Conservation (phyloP, 2,113 vertebrate species). For the Cettia cetti region DNA sequence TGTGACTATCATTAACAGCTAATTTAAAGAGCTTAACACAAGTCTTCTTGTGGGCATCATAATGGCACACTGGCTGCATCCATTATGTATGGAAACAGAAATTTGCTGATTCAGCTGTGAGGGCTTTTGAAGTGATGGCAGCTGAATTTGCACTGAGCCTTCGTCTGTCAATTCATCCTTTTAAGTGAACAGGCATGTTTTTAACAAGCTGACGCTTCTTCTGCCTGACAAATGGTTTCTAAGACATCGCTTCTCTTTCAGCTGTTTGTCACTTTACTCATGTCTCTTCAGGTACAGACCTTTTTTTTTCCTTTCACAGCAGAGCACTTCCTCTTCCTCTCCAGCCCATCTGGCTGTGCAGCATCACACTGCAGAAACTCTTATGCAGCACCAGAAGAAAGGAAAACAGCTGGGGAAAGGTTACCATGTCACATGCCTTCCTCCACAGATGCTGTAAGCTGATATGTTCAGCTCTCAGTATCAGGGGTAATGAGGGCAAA, state of each 20-base stretch:
- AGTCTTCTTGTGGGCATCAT: not conserved
- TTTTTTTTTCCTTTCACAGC: not conserved
- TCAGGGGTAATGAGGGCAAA: not conserved
- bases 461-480: not conserved
- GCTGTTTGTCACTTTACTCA: constrained; percentile 8
- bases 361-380: constrained; percentile 12
- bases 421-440: not conserved
- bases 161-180: constrained; percentile 28
- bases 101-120: constrained; percentile 32
- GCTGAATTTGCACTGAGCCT: not conserved
- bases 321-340: not conserved
- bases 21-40: not conserved
- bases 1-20: not conserved
- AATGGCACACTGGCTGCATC: not conserved
- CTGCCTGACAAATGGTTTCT: constrained; percentile 22
- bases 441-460: not conserved
- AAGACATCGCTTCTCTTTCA: constrained; percentile 22
- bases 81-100: not conserved
- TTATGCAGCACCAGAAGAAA: constrained; percentile 11
- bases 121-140: constrained; percentile 40
- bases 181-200: constrained; percentile 16
- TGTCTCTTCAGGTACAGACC: not conserved
- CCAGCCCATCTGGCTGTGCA: constrained; percentile 1
- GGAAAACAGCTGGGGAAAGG: constrained; percentile 46
- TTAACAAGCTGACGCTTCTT: not conserved